A percentile compares a stretch with the other conserved stretches of the same genome.
Evolutionary conservation across 2,888 invertebrate genomes (phyloP).

Genomic region (Apamea epomidion): DNA sequence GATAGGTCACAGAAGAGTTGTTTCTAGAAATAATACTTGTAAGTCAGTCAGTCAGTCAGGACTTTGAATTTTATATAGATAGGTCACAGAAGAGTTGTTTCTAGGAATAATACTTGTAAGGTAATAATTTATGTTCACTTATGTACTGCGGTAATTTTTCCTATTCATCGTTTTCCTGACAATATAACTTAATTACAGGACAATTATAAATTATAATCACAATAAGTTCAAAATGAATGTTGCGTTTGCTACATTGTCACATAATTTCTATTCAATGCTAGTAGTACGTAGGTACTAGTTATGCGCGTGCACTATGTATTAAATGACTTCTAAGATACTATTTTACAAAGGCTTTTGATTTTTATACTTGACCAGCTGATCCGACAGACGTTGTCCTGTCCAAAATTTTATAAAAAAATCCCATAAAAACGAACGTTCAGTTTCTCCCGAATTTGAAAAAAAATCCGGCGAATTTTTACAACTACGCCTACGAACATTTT

Average conservation of each 20-base stretch:
- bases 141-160: not conserved
- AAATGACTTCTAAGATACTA: not conserved
- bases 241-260: not conserved
- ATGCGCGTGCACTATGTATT: not conserved
- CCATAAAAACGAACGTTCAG: not conserved
- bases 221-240: not conserved
- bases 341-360: not conserved
- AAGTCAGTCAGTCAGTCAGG: no score
- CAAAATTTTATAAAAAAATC: not conserved
- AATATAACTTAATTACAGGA: not conserved
- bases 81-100: not conserved
- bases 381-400: not conserved
- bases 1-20: no score
- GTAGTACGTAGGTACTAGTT: not conserved
- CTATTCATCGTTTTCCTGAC: not conserved
- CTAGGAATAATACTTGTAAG: not conserved
- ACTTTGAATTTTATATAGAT: no score
- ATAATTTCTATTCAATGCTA: not conserved
- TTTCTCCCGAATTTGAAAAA: not conserved
- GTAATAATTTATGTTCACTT: not conserved
- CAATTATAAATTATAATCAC: constrained; percentile 2
- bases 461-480: no score
- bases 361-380: not conserved
- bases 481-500: no score
- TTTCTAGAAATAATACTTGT: no score